phyloP scores from a whole-genome alignment of 2,113 vertebrate genomes.

The Dicaeum eximium region DNA sequence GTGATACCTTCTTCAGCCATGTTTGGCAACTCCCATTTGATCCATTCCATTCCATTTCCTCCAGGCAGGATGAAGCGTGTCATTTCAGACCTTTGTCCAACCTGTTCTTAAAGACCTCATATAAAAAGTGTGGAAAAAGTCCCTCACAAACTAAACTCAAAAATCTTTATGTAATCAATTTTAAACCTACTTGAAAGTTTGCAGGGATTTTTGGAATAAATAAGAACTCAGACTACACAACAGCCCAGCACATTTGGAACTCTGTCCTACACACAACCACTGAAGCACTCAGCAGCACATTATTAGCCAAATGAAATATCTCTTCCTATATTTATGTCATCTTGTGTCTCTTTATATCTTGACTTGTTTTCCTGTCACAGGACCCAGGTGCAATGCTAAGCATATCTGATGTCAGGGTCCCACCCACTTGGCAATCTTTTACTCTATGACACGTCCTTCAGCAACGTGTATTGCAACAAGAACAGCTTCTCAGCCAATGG shows the following conservation, averaged over 20 bases:
- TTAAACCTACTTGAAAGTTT: background rate
- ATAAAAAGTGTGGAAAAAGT: background rate
- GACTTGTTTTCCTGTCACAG: background rate
- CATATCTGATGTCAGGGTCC: background rate
- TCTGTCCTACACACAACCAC: background rate
- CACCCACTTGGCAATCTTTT: background rate
- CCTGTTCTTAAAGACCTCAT: background rate
- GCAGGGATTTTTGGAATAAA: background rate
- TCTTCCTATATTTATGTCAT: background rate
- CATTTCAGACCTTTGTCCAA: background rate
- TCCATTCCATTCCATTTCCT: background rate
- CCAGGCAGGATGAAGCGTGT: background rate
- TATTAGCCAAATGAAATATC: background rate
- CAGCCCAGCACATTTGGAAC: background rate
- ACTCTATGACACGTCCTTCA: background rate
- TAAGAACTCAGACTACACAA: background rate
- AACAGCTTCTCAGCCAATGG: background rate
- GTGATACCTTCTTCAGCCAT: background rate
- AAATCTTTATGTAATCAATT: background rate
- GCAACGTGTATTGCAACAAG: background rate
- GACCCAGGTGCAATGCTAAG: background rate
- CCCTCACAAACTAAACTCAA: background rate
- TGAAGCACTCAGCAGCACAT: background rate
- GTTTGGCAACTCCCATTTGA: slow-evolving; percentile 32
- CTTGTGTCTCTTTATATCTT: background rate